Conservation (phyloP, 2,888 invertebrate genomes). For the Dasysyrphus albostriatus region DNA sequence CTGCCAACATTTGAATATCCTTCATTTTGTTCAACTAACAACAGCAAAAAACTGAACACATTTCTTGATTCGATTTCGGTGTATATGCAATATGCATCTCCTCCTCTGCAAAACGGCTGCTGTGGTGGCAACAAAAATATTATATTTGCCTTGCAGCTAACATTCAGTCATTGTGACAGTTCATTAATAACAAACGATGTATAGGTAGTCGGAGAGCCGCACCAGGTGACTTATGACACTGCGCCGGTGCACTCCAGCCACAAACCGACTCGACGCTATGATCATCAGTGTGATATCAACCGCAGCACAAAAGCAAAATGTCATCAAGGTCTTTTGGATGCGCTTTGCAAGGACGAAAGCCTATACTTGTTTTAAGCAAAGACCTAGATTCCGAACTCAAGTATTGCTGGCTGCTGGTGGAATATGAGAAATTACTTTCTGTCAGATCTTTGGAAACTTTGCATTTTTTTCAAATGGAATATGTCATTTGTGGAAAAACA, state of each 20-base stretch:
- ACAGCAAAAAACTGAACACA: constrained; percentile 39
- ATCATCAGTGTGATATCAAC: constrained; percentile 16
- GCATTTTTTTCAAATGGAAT: constrained; percentile 46
- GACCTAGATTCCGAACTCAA: constrained; percentile 64
- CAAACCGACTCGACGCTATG: neutral
- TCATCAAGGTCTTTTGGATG: constrained; percentile 72
- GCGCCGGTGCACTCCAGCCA: constrained; percentile 51
- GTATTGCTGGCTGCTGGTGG: constrained; percentile 11
- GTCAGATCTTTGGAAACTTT: constrained; percentile 51
- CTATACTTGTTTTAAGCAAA: constrained; percentile 23
- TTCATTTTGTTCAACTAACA: constrained; percentile 26
- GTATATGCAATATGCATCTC: constrained; percentile 43
- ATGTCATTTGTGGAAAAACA: constrained; percentile 58
- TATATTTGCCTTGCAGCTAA: constrained; percentile 70
- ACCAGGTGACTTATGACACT: constrained; percentile 72
- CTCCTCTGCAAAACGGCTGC: constrained; percentile 48
- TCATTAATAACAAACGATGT: constrained; percentile 68
- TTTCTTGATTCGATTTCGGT: constrained; percentile 74
- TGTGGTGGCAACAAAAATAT: constrained; percentile 57
- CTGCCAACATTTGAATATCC: constrained; percentile 50
- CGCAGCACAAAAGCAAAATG: constrained; percentile 52
- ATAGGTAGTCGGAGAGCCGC: constrained; percentile 42
- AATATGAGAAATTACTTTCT: constrained; percentile 62
- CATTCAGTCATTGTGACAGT: constrained; percentile 74
- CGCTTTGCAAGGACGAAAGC: constrained; percentile 70